phyloP scores from a whole-genome alignment of 2,888 invertebrate genomes.

The Emesis furor region DNA sequence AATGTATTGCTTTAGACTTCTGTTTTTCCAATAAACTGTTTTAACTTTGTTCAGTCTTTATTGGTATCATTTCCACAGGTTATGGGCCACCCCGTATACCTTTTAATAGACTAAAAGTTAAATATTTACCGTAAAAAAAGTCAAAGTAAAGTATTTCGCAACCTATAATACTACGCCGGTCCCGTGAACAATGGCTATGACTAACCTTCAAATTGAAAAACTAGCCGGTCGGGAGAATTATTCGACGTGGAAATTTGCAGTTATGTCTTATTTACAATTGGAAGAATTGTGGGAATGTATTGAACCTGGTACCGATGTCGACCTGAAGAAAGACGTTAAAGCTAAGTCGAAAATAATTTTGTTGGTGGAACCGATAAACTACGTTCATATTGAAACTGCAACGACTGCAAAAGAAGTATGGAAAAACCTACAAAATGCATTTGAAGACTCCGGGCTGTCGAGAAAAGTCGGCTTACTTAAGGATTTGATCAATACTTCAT shows the following conservation, averaged over 20 bases:
- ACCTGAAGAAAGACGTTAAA: conserved; percentile 31
- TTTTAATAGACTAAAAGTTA: too few relatives aligned
- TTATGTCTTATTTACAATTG: background rate
- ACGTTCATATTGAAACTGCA: conserved; percentile 39
- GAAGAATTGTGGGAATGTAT: conserved; percentile 40
- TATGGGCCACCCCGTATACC: too few relatives aligned
- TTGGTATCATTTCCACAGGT: too few relatives aligned
- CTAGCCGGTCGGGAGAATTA: background rate
- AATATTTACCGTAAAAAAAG: too few relatives aligned
- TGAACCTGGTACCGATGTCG: conserved; percentile 26
- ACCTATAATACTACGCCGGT: too few relatives aligned
- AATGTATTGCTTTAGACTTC: too few relatives aligned
- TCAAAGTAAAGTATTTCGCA: too few relatives aligned
- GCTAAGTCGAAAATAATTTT: conserved; percentile 47
- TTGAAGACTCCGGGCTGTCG: conserved; percentile 53
- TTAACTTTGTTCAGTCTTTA: too few relatives aligned
- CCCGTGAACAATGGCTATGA: background rate
- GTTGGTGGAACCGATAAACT: conserved; percentile 46
- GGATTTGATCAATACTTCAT: conserved; percentile 43
- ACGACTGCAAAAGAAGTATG: conserved; percentile 39
- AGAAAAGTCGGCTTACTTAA: conserved; percentile 51
- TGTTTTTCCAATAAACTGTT: too few relatives aligned
- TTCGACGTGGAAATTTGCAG: background rate
- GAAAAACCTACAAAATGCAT: conserved; percentile 34
- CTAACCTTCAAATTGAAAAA: background rate